Evolutionary conservation across 1,140 invertebrate species (phyloP).

Genomic region (Panagrolaimus sp.): DNA sequence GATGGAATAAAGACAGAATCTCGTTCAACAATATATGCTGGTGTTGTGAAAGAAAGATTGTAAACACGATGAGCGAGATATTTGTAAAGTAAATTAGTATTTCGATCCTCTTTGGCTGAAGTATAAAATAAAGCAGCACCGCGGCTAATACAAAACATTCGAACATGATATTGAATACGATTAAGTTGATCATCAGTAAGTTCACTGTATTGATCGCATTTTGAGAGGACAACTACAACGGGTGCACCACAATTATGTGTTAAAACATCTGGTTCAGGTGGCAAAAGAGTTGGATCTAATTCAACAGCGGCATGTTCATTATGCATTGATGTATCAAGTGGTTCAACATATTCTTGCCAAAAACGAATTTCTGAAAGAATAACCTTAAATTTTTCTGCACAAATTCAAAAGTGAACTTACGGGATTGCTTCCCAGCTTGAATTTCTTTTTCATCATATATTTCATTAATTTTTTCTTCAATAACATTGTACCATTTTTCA

Average conservation of each 20-base stretch:
- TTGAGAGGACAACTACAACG: constrained; percentile 93
- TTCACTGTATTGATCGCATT: constrained; percentile 87
- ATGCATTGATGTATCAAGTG: constrained; percentile 78
- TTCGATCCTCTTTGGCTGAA: constrained; percentile 97
- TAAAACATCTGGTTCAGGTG: constrained; percentile 78
- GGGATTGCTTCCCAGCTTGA: constrained; percentile 63
- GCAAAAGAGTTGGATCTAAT: constrained; percentile 66
- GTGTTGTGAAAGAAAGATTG: constrained; percentile 82
- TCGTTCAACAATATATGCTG: constrained; percentile 94
- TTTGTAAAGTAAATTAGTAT: constrained; percentile 95
- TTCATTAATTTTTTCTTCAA: constrained; percentile 70
- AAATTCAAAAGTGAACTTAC: constrained; percentile 59
- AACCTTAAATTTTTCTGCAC: not conserved
- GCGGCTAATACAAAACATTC: constrained; percentile 88
- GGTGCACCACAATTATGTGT: constrained; percentile 88
- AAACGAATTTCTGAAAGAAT: constrained; percentile 69
- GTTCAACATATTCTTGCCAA: constrained; percentile 94
- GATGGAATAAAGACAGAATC: constrained; percentile 95
- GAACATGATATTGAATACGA: constrained; percentile 95
- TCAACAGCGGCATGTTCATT: constrained; percentile 32
- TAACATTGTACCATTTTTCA: constrained; percentile 76
- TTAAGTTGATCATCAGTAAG: constrained; percentile 95
- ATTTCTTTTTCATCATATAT: constrained; percentile 51
- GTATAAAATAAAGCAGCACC: constrained; percentile 72
- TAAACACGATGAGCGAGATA: constrained; percentile 97